Conservation (phyloP, 2,888 invertebrate species). For the Norana najaformis region DNA sequence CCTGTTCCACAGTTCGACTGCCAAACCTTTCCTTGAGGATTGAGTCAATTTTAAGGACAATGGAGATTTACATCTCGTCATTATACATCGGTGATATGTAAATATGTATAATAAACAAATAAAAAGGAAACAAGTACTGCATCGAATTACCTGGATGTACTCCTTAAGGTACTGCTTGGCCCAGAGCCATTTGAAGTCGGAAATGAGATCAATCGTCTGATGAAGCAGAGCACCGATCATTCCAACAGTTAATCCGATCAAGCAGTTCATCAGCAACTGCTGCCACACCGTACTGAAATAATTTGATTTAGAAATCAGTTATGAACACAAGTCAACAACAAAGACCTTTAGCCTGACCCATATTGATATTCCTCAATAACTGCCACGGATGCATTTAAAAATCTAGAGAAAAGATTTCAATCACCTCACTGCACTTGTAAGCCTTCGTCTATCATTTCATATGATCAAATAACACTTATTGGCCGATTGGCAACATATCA, state of each 20-base stretch:
- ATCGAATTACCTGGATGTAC: neutral
- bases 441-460: too few species aligned
- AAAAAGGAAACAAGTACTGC: too few species aligned
- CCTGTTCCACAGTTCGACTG: too few species aligned
- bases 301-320: neutral
- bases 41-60: neutral
- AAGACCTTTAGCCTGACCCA: neutral
- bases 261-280: slow-evolving; percentile 53
- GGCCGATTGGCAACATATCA: too few species aligned
- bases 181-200: slow-evolving; percentile 43
- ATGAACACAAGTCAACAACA: neutral
- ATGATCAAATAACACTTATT: too few species aligned
- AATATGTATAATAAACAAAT: too few species aligned
- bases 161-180: slow-evolving; percentile 28
- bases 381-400: neutral
- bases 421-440: too few species aligned
- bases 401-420: too few species aligned
- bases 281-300: slow-evolving; percentile 46
- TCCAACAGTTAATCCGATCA: slow-evolving; percentile 54
- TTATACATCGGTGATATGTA: too few species aligned
- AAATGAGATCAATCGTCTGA: slow-evolving; percentile 44
- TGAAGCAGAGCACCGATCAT: slow-evolving; percentile 52
- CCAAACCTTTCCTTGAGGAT: neutral
- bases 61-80: too few species aligned
- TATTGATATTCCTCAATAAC: neutral